Evolutionary conservation across 2,113 vertebrate genomes (phyloP), one percentile per base, ranked within the genome.

Genomic region (Romanogobio albipinnatus): DNA sequence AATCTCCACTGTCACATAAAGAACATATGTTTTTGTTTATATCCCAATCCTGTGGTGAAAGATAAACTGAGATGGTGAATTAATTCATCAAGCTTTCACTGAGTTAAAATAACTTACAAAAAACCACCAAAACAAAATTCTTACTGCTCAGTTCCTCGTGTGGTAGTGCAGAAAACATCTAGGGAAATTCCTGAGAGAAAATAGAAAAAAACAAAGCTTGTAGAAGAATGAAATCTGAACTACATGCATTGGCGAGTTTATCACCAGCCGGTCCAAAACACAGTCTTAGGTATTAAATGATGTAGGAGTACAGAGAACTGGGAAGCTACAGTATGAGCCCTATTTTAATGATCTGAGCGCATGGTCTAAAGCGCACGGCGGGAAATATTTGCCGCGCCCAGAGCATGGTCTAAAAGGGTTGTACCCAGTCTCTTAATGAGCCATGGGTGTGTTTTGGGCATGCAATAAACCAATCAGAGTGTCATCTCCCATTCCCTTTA

Each of bases 171-270:
- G 74, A 66, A 58, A 36, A 71, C 51, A 78, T 82, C 22, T 53
- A 24, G 73, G 43, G 83, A 43, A 64, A 85, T 87, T 82, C 53
- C 86, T 53, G 19, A 24, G 73, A 17, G 39, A n/a, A 61, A 83
- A 82, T n/a, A 85, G 71, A 56, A 85, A 76, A 76, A 56, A 87
- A 74, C 24, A 36, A 49, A 61, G 47, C 59, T 53, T 36, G 8
- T 47, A 82, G 64, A 83, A 76, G 39, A 39, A 80, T 22, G 61
- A 56, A 75, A 59, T 78, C 58, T 43, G 17, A 85, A 81, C 24
- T 56, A 39, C 71, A 39, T 39, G 36, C 36, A 51, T 15, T 61
- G 61, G 47, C 36, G 6, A 76, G 49, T 3, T 56, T 13, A 58
- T 85, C 62, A 79, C 33, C 45, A 58, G 26, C 24, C 29, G 2